These are phyloP conservation scores for Pristionchus exspectatus DNA, from an alignment of 2,888 invertebrate species.

Conservation along the genomic window DNA sequence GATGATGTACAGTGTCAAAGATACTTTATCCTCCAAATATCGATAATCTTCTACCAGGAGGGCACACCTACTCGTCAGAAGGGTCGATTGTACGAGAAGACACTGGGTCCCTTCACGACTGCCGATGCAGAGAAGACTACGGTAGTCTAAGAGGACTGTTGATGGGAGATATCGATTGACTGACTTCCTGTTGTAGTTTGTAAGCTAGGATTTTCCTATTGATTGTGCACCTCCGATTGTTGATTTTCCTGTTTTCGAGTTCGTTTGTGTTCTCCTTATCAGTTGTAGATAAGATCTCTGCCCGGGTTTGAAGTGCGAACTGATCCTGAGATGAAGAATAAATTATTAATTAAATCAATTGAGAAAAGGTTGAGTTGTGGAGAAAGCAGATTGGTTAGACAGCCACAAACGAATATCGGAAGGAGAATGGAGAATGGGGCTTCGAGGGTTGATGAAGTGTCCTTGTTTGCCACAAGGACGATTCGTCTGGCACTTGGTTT, in stretches of 20 bases:
- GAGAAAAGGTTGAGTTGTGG: neutral
- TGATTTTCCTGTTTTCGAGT: too few relatives aligned
- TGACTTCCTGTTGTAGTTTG: constrained; percentile 50
- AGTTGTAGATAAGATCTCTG: constrained; percentile 29
- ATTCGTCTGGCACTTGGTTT: too few relatives aligned
- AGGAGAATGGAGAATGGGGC: neutral
- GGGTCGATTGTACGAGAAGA: constrained; percentile 54
- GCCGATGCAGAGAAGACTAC: constrained; percentile 52
- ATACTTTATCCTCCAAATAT: neutral
- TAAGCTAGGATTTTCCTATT: neutral
- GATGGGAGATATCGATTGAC: constrained; percentile 60
- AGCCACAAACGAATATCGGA: neutral
- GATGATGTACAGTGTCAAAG: too few relatives aligned
- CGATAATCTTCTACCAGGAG: neutral
- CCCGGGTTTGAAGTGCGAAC: constrained; percentile 8
- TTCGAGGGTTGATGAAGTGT: too few relatives aligned
- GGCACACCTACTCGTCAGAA: constrained; percentile 73
- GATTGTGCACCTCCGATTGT: neutral
- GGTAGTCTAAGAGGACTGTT: neutral
- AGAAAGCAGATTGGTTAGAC: neutral
- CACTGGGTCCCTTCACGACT: constrained; percentile 50
- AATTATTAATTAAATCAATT: neutral
- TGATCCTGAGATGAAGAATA: constrained; percentile 32
- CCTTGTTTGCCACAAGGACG: too few relatives aligned
- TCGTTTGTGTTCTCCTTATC: neutral